Percentiles rank a stretch among this genome's conserved stretches.
Conservation (phyloP, 2,888 invertebrate species). For the Idaea straminata region DNA sequence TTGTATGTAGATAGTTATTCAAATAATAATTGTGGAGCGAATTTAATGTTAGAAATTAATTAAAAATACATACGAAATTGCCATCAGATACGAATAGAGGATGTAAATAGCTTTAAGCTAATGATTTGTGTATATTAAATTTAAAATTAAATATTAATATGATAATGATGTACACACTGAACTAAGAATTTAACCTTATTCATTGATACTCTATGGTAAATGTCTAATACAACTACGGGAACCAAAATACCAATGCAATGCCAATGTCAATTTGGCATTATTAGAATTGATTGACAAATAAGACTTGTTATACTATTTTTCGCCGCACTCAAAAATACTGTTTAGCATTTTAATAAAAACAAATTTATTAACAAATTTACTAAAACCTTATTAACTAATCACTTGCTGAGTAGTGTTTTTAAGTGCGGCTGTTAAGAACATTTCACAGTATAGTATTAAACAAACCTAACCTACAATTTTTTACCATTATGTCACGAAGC, state of each 20-base stretch:
- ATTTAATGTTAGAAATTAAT: slow-evolving; percentile 13
- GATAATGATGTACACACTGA: neutral
- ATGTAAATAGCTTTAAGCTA: slow-evolving; percentile 6
- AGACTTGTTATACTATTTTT: neutral
- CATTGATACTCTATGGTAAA: neutral
- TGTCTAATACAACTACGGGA: too few species aligned
- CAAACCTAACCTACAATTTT: neutral
- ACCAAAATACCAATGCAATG: neutral
- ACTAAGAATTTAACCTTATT: neutral
- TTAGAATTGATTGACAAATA: neutral
- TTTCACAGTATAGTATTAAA: too few species aligned
- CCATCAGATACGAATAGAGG: slow-evolving; percentile 1
- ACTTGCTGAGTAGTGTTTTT: too few species aligned
- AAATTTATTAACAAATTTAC: too few species aligned
- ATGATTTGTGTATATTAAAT: neutral
- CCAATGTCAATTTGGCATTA: neutral
- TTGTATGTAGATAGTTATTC: slow-evolving; percentile 12
- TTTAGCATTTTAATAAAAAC: too few species aligned
- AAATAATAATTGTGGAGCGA: slow-evolving; percentile 16
- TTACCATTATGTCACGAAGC: neutral
- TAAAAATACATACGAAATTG: neutral
- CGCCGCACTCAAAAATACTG: neutral
- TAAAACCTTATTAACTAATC: too few species aligned
- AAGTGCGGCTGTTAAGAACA: too few species aligned
- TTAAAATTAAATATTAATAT: neutral